Conservation (phyloP, 2,113 vertebrate species). For the Chionis minor region DNA sequence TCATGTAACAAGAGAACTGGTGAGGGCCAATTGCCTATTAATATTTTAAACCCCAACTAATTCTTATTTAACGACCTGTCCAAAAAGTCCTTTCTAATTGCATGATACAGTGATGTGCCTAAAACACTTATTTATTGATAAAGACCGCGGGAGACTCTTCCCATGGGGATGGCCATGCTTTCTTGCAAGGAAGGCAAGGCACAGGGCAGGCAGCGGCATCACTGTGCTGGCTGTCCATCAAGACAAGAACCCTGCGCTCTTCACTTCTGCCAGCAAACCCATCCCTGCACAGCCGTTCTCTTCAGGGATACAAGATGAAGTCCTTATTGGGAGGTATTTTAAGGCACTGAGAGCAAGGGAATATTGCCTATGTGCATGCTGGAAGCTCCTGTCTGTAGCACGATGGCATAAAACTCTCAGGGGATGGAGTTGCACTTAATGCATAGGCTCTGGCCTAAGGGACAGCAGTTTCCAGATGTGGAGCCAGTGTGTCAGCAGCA, state of each 20-base stretch:
- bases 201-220: background rate
- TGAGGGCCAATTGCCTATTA: background rate
- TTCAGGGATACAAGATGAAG: background rate
- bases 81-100: background rate
- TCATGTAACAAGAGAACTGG: background rate
- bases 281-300: background rate
- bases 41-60: slow-evolving; percentile 2
- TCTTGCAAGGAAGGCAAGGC: background rate
- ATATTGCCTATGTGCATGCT: fast-evolving
- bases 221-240: fast-evolving
- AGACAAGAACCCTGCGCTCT: background rate
- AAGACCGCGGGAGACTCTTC: background rate
- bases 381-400: background rate
- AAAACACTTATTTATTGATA: background rate
- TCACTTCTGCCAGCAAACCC: background rate
- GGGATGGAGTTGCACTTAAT: background rate
- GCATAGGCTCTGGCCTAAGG: background rate
- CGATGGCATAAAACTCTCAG: background rate
- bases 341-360: background rate
- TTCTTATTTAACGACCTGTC: background rate
- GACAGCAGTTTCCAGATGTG: background rate
- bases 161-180: background rate
- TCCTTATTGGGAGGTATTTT: background rate
- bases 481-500: fast-evolving
- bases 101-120: background rate